A percentile compares a stretch with the other conserved stretches of the same genome.
phyloP scores from a whole-genome alignment of 2,888 invertebrate genomes.

The Archips crataeganus region DNA sequence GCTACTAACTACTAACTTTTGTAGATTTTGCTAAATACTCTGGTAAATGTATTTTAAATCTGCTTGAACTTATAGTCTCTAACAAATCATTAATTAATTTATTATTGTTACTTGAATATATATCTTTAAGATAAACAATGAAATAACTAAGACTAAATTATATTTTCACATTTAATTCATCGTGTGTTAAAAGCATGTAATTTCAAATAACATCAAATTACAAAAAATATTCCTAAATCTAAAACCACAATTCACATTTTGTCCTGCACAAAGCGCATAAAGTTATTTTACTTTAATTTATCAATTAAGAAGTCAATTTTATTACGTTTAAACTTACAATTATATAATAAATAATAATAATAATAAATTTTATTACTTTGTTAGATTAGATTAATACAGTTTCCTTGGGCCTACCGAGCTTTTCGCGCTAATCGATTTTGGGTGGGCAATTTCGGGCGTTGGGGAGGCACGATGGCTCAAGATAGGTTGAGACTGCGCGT shows the following conservation, averaged over 20 bases:
- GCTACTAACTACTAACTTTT: too few relatives aligned
- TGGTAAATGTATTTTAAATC: too few relatives aligned
- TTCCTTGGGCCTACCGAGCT: too few relatives aligned
- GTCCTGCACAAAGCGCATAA: neutral
- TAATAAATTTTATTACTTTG: too few relatives aligned
- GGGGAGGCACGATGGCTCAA: too few relatives aligned
- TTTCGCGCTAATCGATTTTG: too few relatives aligned
- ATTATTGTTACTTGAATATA: neutral
- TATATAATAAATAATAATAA: neutral
- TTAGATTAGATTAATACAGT: too few relatives aligned
- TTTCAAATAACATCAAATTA: neutral
- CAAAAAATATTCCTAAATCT: neutral
- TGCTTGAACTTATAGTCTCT: too few relatives aligned
- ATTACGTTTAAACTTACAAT: neutral
- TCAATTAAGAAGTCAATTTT: neutral
- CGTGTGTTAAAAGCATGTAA: neutral
- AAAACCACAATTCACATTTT: neutral
- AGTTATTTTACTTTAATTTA: neutral
- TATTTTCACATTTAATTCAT: neutral
- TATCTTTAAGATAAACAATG: neutral
- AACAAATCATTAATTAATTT: too few relatives aligned
- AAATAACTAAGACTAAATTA: neutral
- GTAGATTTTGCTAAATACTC: too few relatives aligned
- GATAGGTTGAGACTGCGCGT: too few relatives aligned
- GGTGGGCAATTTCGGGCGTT: too few relatives aligned